These are phyloP conservation scores for Irena cyanogastra DNA, from an alignment of 2,113 vertebrate species.

Conservation along the genomic window DNA sequence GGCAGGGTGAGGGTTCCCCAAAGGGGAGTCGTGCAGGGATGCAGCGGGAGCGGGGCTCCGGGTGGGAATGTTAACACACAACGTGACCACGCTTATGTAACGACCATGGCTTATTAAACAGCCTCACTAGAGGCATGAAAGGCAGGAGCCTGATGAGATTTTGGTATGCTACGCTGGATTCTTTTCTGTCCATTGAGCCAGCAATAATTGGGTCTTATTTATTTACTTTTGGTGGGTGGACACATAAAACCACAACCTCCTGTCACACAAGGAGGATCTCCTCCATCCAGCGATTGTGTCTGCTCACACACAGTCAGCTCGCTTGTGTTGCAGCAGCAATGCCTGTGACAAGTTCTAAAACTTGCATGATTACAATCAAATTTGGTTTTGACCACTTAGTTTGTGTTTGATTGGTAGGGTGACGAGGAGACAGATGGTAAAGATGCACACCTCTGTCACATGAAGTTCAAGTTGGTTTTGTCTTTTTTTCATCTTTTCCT, in stretches of 20 bases:
- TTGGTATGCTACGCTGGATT: background rate
- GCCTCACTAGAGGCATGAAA: slow-evolving; percentile 7
- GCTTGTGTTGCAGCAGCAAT: background rate
- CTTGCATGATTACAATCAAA: background rate
- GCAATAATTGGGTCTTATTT: slow-evolving; percentile 49
- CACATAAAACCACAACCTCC: background rate
- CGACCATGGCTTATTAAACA: slow-evolving; percentile 36
- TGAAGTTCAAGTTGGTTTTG: background rate
- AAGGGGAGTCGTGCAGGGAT: background rate
- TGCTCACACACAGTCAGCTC: background rate
- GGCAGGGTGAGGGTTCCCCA: background rate
- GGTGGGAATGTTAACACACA: background rate
- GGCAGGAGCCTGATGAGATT: background rate
- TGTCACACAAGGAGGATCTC: background rate
- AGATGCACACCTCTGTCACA: background rate
- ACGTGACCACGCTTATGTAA: background rate
- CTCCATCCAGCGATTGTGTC: background rate
- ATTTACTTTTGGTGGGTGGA: slow-evolving; percentile 45
- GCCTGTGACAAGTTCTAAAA: background rate
- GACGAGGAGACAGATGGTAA: background rate
- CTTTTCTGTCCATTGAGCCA: slow-evolving; percentile 35
- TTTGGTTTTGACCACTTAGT: background rate
- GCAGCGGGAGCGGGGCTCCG: background rate
- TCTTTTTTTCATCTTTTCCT: background rate
- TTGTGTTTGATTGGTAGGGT: background rate